Percentiles rank a stretch among this genome's conserved stretches.
These are phyloP conservation scores for Colius striatus DNA, from an alignment of 2,113 vertebrate genomes.

Conservation along the genomic window DNA sequence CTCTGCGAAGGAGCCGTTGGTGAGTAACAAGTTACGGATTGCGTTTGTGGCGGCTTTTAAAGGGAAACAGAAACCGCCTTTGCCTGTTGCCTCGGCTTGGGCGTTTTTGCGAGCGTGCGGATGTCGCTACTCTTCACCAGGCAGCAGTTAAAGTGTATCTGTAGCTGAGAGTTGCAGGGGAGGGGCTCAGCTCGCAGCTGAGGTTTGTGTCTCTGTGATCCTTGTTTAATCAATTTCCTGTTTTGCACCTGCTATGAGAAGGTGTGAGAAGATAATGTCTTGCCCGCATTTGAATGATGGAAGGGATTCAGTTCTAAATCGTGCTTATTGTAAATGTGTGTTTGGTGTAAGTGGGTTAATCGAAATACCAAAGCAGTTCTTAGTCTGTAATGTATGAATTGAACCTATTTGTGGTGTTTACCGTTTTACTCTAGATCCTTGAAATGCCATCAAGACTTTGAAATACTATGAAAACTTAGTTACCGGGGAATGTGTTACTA, in stretches of 20 bases:
- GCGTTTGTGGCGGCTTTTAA: neutral
- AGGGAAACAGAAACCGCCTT: fast-evolving
- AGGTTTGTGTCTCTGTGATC: fast-evolving
- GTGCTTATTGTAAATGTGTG: fast-evolving
- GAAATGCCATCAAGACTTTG: neutral
- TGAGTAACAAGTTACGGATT: neutral
- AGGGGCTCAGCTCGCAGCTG: fast-evolving
- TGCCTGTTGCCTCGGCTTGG: fast-evolving
- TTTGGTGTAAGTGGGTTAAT: fast-evolving
- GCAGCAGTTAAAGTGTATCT: neutral
- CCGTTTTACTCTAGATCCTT: neutral
- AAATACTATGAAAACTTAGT: fast-evolving
- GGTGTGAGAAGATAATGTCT: fast-evolving
- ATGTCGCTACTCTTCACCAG: fast-evolving
- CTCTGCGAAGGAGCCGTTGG: neutral
- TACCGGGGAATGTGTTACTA: neutral
- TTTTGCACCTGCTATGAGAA: neutral
- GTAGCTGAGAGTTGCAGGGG: fast-evolving
- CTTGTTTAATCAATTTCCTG: fast-evolving
- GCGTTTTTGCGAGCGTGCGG: fast-evolving
- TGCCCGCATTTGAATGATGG: fast-evolving
- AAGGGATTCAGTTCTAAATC: neutral
- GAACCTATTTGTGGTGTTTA: fast-evolving
- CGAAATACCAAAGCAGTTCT: fast-evolving
- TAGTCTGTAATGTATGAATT: fast-evolving